Evolutionary conservation across 2,797 vertebrate species (phyloP).

Genomic region (Tapera naevia): DNA sequence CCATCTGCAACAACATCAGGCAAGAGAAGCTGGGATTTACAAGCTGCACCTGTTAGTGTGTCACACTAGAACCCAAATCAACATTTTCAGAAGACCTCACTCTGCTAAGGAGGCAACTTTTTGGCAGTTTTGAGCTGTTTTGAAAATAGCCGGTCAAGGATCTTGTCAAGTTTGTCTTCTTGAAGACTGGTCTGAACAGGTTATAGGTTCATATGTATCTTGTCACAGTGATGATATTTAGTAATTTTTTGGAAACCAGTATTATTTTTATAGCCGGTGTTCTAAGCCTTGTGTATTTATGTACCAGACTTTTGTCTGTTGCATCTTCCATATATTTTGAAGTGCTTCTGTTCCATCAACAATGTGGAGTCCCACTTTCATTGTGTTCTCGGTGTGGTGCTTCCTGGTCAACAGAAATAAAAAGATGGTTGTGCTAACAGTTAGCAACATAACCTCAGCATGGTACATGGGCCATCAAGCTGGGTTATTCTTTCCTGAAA

Average conservation of each 20-base stretch:
- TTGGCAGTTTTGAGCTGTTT: neutral
- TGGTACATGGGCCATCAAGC: neutral
- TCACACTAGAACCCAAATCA: neutral
- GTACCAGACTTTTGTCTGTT: neutral
- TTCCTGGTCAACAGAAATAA: neutral
- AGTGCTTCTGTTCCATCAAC: neutral
- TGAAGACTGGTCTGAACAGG: neutral
- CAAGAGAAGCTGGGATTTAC: neutral
- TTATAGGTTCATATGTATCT: neutral
- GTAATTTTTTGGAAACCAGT: neutral
- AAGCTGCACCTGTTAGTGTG: neutral
- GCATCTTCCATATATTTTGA: neutral
- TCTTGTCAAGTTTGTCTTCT: neutral
- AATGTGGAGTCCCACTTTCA: neutral
- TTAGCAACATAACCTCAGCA: fast-evolving
- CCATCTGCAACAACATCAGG: neutral
- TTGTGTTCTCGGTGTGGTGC: neutral
- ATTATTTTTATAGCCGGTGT: neutral
- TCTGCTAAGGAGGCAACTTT: neutral
- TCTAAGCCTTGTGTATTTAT: neutral
- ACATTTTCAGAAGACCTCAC: neutral
- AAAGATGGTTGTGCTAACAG: neutral
- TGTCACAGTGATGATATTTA: neutral
- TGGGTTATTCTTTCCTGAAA: neutral
- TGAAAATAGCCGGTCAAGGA: neutral